Evolutionary conservation across 2,113 vertebrate species (phyloP).

Genomic region (Mesocricetus auratus): DNA sequence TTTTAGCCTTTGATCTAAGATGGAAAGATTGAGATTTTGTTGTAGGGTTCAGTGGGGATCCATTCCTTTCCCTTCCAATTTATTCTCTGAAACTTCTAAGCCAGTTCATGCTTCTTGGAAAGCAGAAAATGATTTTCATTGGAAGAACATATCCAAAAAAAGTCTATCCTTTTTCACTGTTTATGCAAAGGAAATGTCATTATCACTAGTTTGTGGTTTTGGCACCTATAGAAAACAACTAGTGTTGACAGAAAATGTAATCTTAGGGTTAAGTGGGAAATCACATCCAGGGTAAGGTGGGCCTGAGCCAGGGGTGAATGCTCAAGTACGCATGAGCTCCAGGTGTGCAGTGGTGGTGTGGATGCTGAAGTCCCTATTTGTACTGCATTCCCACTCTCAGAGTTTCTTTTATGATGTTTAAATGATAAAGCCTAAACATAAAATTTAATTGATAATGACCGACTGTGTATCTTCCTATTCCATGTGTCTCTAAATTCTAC

Average conservation of each 20-base stretch:
- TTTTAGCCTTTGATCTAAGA: conserved; percentile 59
- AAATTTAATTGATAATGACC: conserved; percentile 20
- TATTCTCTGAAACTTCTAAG: conserved; percentile 51
- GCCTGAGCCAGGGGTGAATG: neutral
- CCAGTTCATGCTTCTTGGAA: conserved; percentile 66
- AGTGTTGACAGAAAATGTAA: conserved; percentile 60
- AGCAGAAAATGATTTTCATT: conserved; percentile 68
- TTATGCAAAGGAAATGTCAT: conserved; percentile 56
- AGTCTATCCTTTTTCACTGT: conserved; percentile 42
- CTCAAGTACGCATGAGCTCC: neutral
- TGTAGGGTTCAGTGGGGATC: conserved; percentile 30
- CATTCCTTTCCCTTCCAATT: neutral
- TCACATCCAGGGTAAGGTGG: conserved; percentile 48
- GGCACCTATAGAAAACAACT: conserved; percentile 65
- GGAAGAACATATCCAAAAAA: conserved; percentile 46
- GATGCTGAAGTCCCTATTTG: neutral
- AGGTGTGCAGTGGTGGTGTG: neutral
- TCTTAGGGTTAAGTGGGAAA: conserved; percentile 33
- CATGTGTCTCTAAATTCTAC: conserved; percentile 31
- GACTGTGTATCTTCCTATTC: neutral
- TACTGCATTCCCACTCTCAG: neutral
- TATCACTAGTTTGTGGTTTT: conserved; percentile 64
- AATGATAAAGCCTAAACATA: neutral
- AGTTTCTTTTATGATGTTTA: conserved; percentile 38
- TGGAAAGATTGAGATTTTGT: conserved; percentile 39